phyloP scores from a whole-genome alignment of 1,140 invertebrate genomes.

The Aplysia californica region DNA sequence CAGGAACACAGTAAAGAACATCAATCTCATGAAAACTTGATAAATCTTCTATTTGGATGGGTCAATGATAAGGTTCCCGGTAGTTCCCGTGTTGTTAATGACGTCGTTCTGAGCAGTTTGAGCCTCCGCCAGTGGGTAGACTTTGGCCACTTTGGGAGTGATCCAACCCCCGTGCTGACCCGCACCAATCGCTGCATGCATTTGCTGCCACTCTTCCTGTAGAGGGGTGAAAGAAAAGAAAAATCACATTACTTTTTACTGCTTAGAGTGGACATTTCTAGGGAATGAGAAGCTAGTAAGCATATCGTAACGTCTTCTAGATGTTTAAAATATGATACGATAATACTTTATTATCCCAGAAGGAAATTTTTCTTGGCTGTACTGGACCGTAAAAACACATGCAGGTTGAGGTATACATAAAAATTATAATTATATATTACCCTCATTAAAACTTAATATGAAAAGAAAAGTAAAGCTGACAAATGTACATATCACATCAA shows the following conservation, averaged over 20 bases:
- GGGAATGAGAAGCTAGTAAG: neutral
- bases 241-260: neutral
- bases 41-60: conserved; percentile 11
- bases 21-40: neutral
- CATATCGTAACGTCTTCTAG: neutral
- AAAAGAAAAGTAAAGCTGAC: no score
- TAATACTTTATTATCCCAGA: no score
- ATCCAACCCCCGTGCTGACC: conserved; percentile 69
- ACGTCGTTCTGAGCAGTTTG: conserved; percentile 58
- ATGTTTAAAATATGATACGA: neutral
- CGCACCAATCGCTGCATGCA: conserved; percentile 56
- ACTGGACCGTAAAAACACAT: no score
- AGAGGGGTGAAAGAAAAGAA: conserved; percentile 25
- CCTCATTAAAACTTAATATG: no score
- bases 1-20: no score
- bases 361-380: no score
- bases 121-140: conserved; percentile 67
- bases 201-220: conserved; percentile 69
- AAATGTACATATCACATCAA: no score
- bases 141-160: conserved; percentile 68
- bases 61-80: conserved; percentile 51
- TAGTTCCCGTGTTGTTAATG: conserved; percentile 47
- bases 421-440: no score
- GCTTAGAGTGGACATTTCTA: neutral
- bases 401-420: no score